Conservation (phyloP, 1,140 invertebrate genomes). For the Antheraea pernyi region DNA sequence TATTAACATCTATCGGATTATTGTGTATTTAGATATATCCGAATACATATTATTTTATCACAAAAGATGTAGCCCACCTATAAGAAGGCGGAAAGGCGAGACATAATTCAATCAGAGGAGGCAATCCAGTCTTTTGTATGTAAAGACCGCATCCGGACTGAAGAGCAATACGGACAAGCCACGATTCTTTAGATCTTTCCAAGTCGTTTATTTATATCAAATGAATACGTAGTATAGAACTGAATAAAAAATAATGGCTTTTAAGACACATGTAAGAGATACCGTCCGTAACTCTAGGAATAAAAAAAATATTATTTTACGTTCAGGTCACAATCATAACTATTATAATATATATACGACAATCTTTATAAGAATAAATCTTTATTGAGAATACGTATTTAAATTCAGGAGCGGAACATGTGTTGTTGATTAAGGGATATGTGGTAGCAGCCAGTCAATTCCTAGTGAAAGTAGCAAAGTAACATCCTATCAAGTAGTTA, state of each 20-base stretch:
- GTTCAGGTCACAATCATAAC: too few relatives aligned
- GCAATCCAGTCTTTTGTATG: conserved; percentile 70
- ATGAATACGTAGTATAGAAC: background rate
- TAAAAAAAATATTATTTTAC: too few relatives aligned
- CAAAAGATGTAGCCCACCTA: conserved; percentile 38
- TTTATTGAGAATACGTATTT: too few relatives aligned
- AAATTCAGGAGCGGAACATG: too few relatives aligned
- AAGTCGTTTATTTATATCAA: background rate
- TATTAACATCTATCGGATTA: background rate
- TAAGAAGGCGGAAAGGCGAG: conserved; percentile 43
- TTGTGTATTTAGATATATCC: background rate
- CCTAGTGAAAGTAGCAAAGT: too few relatives aligned
- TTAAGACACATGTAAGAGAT: too few relatives aligned
- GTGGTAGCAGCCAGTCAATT: too few relatives aligned
- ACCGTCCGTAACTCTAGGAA: too few relatives aligned
- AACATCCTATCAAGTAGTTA: too few relatives aligned
- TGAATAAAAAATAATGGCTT: background rate
- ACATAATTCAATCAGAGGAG: conserved; percentile 68
- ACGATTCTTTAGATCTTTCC: conserved; percentile 7
- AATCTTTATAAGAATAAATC: too few relatives aligned
- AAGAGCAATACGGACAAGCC: background rate
- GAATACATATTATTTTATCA: background rate
- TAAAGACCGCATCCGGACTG: conserved; percentile 61
- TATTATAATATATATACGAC: too few relatives aligned
- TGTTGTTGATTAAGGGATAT: too few relatives aligned